A percentile compares a stretch with the other conserved stretches of the same genome.
phyloP scores from a whole-genome alignment of 2,113 vertebrate species.

The Willisornis vidua region DNA sequence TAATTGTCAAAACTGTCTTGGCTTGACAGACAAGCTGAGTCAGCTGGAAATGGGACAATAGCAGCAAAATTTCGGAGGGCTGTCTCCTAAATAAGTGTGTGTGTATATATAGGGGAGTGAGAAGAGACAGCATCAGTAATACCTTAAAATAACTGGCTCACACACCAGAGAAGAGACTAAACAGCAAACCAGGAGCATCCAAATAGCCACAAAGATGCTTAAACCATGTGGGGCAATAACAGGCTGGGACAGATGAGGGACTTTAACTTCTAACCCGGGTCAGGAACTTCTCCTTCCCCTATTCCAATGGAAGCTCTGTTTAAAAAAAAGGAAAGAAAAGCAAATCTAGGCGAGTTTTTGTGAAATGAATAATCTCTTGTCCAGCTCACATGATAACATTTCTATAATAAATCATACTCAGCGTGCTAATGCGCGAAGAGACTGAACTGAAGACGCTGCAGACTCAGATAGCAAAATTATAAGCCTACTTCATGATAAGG shows the following conservation, averaged over 20 bases:
- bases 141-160: constrained; percentile 33
- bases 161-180: constrained; percentile 44
- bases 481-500: constrained; percentile 99
- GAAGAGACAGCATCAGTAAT: constrained; percentile 31
- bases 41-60: constrained; percentile 31
- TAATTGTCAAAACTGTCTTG: constrained; percentile 39
- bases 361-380: constrained; percentile 92
- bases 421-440: constrained; percentile 99
- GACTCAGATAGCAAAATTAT: constrained; percentile 99
- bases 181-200: neutral
- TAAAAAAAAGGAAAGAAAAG: constrained; percentile 2
- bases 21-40: constrained; percentile 20
- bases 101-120: neutral
- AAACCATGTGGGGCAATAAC: constrained; percentile 25
- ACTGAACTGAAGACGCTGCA: constrained; percentile 99
- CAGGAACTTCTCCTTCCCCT: constrained; percentile 69
- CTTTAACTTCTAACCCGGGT: neutral
- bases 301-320: constrained; percentile 83
- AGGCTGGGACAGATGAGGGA: constrained; percentile 63
- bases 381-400: constrained; percentile 99
- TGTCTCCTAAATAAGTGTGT: neutral
- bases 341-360: constrained; percentile 85
- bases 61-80: constrained; percentile 16
- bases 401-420: constrained; percentile 99
- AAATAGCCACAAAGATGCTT: constrained; percentile 29